A percentile compares a stretch with the other conserved stretches of the same genome.
Evolutionary conservation across 2,888 invertebrate genomes (phyloP).

Genomic region (Meiosimyza platycephala): DNA sequence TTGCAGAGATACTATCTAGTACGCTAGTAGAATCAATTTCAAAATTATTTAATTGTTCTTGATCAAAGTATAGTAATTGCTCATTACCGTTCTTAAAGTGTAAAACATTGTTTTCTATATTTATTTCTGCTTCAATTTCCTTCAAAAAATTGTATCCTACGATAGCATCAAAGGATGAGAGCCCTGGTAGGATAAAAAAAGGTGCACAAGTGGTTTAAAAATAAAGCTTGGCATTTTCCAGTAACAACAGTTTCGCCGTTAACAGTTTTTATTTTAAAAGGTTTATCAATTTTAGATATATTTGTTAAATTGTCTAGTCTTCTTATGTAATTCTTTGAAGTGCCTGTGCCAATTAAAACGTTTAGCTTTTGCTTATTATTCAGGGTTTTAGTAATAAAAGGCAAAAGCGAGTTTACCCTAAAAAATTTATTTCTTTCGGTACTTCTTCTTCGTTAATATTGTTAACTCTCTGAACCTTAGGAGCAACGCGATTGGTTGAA

Average conservation of each 20-base stretch:
- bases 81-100: no score
- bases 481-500: background rate
- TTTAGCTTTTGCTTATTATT: background rate
- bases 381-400: background rate
- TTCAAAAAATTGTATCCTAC: constrained; percentile 16
- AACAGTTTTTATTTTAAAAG: constrained; percentile 1
- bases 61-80: no score
- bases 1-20: no score
- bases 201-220: no score
- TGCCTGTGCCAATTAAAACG: background rate
- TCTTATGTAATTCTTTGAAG: constrained; percentile 11
- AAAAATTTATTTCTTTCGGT: constrained; percentile 2
- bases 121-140: constrained; percentile 21
- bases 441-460: no score
- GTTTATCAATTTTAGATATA: background rate
- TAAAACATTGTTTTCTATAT: constrained; percentile 21
- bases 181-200: background rate
- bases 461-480: no score
- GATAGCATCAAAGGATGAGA: background rate
- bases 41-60: no score
- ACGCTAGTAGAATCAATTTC: background rate
- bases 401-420: constrained; percentile 13
- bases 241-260: background rate
- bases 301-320: background rate
- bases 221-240: no score